Base-by-base conservation (phyloP, 2,888 invertebrate genomes). In the Ormyrus rosae region DNA sequence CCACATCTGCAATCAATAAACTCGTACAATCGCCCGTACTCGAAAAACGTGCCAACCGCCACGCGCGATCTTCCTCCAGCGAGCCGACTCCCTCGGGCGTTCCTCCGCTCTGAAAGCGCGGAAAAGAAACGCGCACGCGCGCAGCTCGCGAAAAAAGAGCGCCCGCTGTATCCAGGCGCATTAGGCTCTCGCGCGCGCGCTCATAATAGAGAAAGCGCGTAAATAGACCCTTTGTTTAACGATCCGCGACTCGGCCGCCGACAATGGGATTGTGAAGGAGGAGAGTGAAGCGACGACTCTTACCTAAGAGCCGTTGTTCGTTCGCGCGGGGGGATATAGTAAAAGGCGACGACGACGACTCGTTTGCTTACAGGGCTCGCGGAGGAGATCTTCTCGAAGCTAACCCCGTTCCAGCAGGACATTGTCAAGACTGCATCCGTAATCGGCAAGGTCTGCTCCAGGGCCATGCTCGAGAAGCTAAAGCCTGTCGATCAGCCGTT, bases 401-500 rank as follows among this genome's bases (percentile, higher is more conserved):
- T 93, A 65, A 92, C 92, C 6, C 92, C 93, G 0, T 93, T 93
- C 85, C 93, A 94, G 86, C 94, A 94, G 84, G 87, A 93, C 74
- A 89, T 94, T 65, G 88, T 94, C 11, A 94, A 93, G 88, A 93
- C 93, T 78, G 93, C 93, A 7, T 92, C 94, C 0, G 92, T 93
- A 0, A 90, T 94, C 55, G 94, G 94, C 0, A 91, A 91, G 60
- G 87, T 92, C 6, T 91, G 94, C 78, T 91, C 92, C 11, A 90
- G 94, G 82, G 91, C 91, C 45, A 91, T 93, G 53, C 87, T 94
- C 78, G 92, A 93, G 85, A 91, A 89, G 71, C 91, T 93, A 46
- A 91, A 93, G 91, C 92, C 92, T 81, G 92, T 93, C 87, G 92
- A 92, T 68, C 91, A 92, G 78, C 85, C 89, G 58, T 74, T 91